Conservation (phyloP, 2,888 invertebrate genomes). For the Euphydryas editha region DNA sequence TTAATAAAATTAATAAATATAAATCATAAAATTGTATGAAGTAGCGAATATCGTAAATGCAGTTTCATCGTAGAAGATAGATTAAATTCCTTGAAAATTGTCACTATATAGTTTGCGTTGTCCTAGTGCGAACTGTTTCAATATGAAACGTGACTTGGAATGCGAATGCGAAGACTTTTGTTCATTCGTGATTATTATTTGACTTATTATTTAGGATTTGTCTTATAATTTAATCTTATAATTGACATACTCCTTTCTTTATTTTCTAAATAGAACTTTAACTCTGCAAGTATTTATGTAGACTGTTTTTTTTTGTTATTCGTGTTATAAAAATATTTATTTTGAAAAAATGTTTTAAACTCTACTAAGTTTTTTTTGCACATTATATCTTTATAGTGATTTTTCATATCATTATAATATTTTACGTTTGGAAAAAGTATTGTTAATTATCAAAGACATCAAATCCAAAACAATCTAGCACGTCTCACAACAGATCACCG, state of each 20-base stretch:
- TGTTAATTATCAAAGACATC: too few relatives aligned
- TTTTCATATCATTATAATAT: background rate
- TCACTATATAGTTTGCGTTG: slow-evolving; percentile 42
- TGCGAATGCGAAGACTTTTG: slow-evolving; percentile 32
- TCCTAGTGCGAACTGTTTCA: slow-evolving; percentile 47
- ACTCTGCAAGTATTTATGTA: too few relatives aligned
- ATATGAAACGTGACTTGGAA: slow-evolving; percentile 50
- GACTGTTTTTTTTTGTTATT: too few relatives aligned
- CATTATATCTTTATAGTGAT: too few relatives aligned
- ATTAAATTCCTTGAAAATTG: slow-evolving; percentile 43
- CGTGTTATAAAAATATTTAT: too few relatives aligned
- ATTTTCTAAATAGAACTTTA: too few relatives aligned
- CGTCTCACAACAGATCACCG: too few relatives aligned
- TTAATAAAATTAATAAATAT: background rate
- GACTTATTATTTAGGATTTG: background rate
- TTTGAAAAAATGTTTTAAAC: background rate
- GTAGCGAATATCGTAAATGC: slow-evolving; percentile 17
- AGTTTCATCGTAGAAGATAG: slow-evolving; percentile 30
- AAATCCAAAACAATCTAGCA: too few relatives aligned
- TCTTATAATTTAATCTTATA: too few relatives aligned
- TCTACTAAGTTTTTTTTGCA: too few relatives aligned
- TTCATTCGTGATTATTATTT: slow-evolving; percentile 33
- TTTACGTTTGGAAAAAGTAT: too few relatives aligned
- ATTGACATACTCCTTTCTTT: too few relatives aligned
- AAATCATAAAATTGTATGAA: background rate